phyloP scores from a whole-genome alignment of 2,797 vertebrate species.

The Argentina silus region DNA sequence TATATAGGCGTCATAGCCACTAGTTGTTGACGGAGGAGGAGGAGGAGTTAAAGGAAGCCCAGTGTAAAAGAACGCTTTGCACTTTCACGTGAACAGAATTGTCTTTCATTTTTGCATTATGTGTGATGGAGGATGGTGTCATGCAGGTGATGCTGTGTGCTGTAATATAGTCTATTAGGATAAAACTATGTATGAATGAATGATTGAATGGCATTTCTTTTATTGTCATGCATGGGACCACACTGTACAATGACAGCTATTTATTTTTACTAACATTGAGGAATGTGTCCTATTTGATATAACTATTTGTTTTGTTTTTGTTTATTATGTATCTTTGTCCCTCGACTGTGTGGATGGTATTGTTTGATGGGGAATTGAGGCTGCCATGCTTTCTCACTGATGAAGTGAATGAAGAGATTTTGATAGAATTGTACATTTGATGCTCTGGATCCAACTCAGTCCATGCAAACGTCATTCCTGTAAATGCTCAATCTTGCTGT shows the following conservation, averaged over 20 bases:
- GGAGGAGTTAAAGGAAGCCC: slow-evolving; percentile 17
- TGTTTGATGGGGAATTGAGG: slow-evolving; percentile 16
- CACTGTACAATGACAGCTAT: not conserved
- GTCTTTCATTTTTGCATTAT: slow-evolving; percentile 8
- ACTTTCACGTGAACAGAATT: slow-evolving; percentile 29
- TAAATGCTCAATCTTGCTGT: not conserved
- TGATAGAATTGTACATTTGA: not conserved
- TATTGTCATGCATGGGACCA: not conserved
- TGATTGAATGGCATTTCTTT: too few species aligned
- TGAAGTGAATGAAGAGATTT: not conserved
- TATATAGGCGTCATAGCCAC: not conserved
- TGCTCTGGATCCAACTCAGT: not conserved
- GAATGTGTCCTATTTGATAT: slow-evolving; percentile 25
- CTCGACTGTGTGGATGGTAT: slow-evolving; percentile 2
- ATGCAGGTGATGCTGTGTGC: not conserved
- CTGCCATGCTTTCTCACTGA: slow-evolving; percentile 21
- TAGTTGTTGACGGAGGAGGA: not conserved
- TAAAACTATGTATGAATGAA: not conserved
- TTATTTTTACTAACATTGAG: slow-evolving; percentile 24
- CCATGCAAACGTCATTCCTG: not conserved
- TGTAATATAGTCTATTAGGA: not conserved
- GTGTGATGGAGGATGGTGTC: slow-evolving; percentile 5
- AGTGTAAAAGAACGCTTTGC: slow-evolving; percentile 26
- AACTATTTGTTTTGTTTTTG: not conserved
- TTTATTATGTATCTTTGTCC: not conserved